Evolutionary conservation across 2,797 vertebrate genomes (phyloP), one percentile per base, ranked within the genome.

Genomic region (Microchirus variegatus): DNA sequence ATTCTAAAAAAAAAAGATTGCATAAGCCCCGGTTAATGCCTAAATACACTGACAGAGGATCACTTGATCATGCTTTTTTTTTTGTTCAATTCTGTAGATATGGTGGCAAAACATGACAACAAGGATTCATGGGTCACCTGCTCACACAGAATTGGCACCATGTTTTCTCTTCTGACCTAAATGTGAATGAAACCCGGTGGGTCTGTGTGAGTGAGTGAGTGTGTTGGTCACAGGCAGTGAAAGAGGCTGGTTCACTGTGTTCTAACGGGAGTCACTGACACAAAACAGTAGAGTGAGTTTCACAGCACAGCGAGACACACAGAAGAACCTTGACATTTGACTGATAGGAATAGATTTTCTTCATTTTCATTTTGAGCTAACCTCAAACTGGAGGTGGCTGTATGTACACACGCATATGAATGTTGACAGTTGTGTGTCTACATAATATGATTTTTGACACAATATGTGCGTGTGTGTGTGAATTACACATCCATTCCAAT

Each of bases 211-310:
- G 73, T 37, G 69, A 77, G 82, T 82, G 66, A 78, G 71, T 37
- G 69, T 78, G 82, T 83, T 81, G 80, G 77, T 86, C 80, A 62
- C 82, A 83, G 86, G 89, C 89, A 90, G 88, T 90, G 90, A 86
- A 83, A 82, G 67, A 83, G 88, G 84, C 89, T 86, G 88, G 86
- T 89, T 84, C 85, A 86, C 71, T 87, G 78, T 83, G 83, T 81
- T 77, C 70, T 60, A 77, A 82, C 44, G 14, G 67, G 66, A 72
- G 48, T 81, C 66, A 84, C 79, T 73, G 78, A 84, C 85, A 81
- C 60, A 63, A 65, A 75, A 82, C 69, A 49, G 63, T 72, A 73
- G 19, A 51, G 57, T 68, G 77, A 70, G 75, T 75, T 81, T 78
- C 55, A 84, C 81, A 85, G 64, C 80, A 85, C 80, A 84, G 61